Percentiles rank a stretch among this genome's conserved stretches.
Conservation (phyloP, 2,113 vertebrate genomes). For the Colius striatus region DNA sequence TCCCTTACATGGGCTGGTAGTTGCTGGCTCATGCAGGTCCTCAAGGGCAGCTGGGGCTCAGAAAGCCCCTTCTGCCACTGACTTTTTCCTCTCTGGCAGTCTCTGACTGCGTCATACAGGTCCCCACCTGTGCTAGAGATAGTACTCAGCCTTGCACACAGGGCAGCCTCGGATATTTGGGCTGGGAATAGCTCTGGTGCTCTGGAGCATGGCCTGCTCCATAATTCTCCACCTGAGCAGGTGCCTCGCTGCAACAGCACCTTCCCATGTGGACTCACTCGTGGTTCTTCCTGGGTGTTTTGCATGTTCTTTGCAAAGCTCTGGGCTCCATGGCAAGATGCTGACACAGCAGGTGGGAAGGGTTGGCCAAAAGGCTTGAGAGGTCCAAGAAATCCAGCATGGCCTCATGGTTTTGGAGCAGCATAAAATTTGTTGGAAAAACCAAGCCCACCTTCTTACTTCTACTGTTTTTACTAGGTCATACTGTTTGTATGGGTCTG, state of each 20-base stretch:
- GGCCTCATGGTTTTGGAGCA: neutral
- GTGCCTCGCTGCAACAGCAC: fast-evolving
- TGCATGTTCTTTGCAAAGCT: neutral
- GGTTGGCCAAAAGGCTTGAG: neutral
- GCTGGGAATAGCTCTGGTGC: fast-evolving
- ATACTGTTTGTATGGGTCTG: too few species aligned
- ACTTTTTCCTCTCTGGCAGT: neutral
- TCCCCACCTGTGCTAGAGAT: neutral
- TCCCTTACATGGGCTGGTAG: neutral
- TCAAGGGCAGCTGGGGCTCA: neutral
- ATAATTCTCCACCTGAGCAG: neutral
- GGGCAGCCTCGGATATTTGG: neutral
- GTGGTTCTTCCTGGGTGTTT: fast-evolving
- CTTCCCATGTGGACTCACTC: neutral
- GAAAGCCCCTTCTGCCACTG: neutral
- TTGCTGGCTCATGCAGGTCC: neutral
- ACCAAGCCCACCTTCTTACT: neutral
- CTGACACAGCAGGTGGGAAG: neutral
- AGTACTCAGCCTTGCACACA: neutral
- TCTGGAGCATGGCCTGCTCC: neutral
- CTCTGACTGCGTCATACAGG: neutral
- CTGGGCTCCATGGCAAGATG: neutral
- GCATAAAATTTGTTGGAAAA: neutral
- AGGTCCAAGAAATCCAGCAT: neutral
- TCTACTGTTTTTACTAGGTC: neutral